Evolutionary conservation across 2,113 vertebrate species (phyloP).

Genomic region (Microcebus tavaratra): DNA sequence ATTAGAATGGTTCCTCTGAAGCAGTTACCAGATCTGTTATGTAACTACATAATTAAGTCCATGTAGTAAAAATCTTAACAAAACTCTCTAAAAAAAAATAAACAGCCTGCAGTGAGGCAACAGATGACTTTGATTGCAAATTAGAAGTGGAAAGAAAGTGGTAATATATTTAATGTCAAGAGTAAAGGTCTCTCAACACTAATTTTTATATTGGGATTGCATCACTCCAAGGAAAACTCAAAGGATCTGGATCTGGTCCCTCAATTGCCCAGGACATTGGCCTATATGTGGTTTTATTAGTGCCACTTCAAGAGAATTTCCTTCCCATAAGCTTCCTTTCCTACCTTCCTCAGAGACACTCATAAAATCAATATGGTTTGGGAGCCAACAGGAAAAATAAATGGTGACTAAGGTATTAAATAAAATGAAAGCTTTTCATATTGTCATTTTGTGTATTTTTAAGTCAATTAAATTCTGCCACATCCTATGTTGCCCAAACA

Average conservation of each 20-base stretch:
- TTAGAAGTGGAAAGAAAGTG: not conserved
- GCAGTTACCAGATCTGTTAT: constrained; percentile 74
- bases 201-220: not conserved
- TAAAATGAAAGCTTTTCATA: not conserved
- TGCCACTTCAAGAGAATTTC: not conserved
- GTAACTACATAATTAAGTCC: constrained; percentile 77
- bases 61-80: constrained; percentile 77
- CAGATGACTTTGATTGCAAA: constrained; percentile 47
- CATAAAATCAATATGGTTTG: not conserved
- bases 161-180: not conserved
- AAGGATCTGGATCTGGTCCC: not conserved
- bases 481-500: not conserved
- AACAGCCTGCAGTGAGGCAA: constrained; percentile 42
- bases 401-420: not conserved
- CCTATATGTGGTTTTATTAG: not conserved
- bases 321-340: not conserved
- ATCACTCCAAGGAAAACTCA: not conserved
- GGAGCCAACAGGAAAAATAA: not conserved
- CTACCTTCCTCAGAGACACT: not conserved
- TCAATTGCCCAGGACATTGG: not conserved
- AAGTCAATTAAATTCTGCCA: not conserved
- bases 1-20: constrained; percentile 81
- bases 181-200: not conserved
- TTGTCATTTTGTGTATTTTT: not conserved
- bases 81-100: constrained; percentile 72